These are phyloP conservation scores for Vulpes vulpes DNA, from an alignment of 2,113 vertebrate genomes.

Conservation along the genomic window DNA sequence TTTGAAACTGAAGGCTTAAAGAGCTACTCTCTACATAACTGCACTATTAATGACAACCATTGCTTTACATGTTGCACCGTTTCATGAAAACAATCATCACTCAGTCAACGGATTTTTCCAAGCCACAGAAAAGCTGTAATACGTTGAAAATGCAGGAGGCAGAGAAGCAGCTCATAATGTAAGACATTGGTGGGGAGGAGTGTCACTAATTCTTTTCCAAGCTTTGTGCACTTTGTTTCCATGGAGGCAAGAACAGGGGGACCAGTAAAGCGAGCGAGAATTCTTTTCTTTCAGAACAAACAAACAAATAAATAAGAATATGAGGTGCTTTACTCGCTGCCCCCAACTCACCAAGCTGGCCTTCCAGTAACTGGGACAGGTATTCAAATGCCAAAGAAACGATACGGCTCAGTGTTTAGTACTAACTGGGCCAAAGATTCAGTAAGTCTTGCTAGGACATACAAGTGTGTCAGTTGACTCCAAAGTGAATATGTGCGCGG, in stretches of 20 bases:
- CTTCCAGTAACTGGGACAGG: background rate
- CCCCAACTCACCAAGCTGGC: background rate
- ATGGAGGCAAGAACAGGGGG: background rate
- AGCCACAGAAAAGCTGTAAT: slow-evolving; percentile 42
- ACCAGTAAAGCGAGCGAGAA: background rate
- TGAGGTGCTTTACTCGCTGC: background rate
- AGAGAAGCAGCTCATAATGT: background rate
- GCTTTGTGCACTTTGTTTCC: background rate
- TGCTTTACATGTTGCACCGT: slow-evolving; percentile 74
- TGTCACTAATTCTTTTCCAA: background rate
- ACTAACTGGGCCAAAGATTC: background rate
- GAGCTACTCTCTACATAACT: slow-evolving; percentile 76
- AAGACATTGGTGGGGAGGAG: background rate
- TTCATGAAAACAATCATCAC: slow-evolving; percentile 70
- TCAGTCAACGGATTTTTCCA: slow-evolving; percentile 68
- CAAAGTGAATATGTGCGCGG: background rate
- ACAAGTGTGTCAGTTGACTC: background rate
- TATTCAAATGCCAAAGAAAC: background rate
- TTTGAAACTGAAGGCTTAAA: slow-evolving; percentile 83
- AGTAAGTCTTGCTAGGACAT: background rate
- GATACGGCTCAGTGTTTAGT: background rate
- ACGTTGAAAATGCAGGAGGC: slow-evolving; percentile 48
- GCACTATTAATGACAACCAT: slow-evolving; percentile 75
- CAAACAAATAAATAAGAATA: background rate
- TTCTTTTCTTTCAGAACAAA: slow-evolving; percentile 39